A percentile compares a stretch with the other conserved stretches of the same genome.
Evolutionary conservation across 53 echinoderm and acorn worm species (phyloP).

Genomic region (Echinometra lucunter): DNA sequence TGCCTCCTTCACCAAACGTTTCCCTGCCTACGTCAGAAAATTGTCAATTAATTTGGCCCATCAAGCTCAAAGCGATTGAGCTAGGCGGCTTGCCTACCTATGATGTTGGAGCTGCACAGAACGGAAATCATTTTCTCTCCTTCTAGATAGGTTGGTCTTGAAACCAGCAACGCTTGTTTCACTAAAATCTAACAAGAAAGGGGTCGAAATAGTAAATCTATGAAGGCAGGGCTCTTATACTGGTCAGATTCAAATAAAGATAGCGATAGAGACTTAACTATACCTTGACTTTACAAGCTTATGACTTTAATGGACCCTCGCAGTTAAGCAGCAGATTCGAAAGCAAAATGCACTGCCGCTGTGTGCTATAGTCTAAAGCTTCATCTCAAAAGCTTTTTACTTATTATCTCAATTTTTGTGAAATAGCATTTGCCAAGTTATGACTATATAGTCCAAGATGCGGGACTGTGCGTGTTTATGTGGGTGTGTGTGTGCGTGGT

Average conservation of each 20-base stretch:
- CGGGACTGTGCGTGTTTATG: too few species aligned
- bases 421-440: constrained; percentile 41
- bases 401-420: constrained; percentile 62
- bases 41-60: constrained; percentile 63
- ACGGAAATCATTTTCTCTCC: constrained; percentile 56
- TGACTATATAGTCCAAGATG: background rate
- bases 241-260: background rate
- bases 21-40: constrained; percentile 59
- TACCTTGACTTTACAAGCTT: constrained; percentile 24
- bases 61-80: constrained; percentile 45
- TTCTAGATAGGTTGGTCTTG: background rate
- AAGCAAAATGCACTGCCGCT: background rate
- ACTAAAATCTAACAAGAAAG: constrained; percentile 49
- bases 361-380: background rate
- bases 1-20: constrained; percentile 26
- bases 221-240: background rate
- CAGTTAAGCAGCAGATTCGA: background rate
- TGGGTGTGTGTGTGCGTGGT: too few species aligned
- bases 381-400: constrained; percentile 61
- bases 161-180: constrained; percentile 33
- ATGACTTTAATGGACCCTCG: constrained; percentile 23
- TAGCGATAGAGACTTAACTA: background rate
- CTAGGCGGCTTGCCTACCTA: constrained; percentile 6
- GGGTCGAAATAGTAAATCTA: constrained; percentile 10
- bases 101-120: background rate